Evolutionary conservation across 2,888 invertebrate species (phyloP).

Genomic region (Pteria penguin): DNA sequence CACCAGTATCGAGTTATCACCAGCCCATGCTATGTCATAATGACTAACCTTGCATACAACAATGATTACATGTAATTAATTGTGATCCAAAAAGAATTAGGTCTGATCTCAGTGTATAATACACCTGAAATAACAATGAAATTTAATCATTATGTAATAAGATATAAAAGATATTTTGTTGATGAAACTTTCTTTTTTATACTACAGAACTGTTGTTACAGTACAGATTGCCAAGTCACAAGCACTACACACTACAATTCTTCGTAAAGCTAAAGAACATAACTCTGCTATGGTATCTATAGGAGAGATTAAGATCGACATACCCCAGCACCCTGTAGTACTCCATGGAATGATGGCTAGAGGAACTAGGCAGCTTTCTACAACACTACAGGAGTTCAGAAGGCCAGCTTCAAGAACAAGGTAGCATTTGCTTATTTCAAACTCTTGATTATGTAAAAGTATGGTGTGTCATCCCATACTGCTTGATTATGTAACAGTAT

Average conservation of each 20-base stretch:
- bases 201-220: constrained; percentile 92
- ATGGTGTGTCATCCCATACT: too few species aligned
- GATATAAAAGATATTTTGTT: too few species aligned
- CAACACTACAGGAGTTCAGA: constrained; percentile 89
- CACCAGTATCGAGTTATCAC: too few species aligned
- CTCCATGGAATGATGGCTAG: constrained; percentile 97
- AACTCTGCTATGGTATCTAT: constrained; percentile 91
- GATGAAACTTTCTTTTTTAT: too few species aligned
- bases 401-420: constrained; percentile 69
- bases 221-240: constrained; percentile 95
- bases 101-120: too few species aligned
- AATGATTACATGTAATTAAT: neutral
- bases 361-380: constrained; percentile 94
- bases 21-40: too few species aligned
- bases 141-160: too few species aligned
- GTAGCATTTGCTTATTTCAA: constrained; percentile 50
- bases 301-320: constrained; percentile 94
- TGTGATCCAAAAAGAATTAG: too few species aligned
- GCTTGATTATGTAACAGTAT: too few species aligned
- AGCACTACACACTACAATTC: constrained; percentile 92
- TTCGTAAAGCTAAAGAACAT: constrained; percentile 86
- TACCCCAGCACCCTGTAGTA: constrained; percentile 98
- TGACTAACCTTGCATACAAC: neutral
- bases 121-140: too few species aligned
- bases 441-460: too few species aligned